Evolutionary conservation across 2,888 invertebrate species (phyloP), one percentile per base, ranked within the genome.

Genomic region (Trissoscelio sp.): DNA sequence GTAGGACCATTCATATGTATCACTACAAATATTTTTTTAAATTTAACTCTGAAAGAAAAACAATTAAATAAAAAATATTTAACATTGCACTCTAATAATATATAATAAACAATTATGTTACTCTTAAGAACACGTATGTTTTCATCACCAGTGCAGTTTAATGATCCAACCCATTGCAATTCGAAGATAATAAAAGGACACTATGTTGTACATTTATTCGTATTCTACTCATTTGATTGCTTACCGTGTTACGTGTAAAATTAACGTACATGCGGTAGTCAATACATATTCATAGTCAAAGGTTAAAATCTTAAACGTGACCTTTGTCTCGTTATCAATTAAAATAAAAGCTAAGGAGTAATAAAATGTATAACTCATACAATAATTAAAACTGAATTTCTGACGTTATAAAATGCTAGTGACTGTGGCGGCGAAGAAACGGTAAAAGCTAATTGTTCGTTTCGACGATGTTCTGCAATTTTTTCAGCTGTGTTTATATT

Each of bases 281-380:
- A 34, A 60, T 44, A 44, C 22, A 31, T 34, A 34, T 64, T 48
- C 64, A 48, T 64, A 48, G 20, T 0, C 14, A n/a, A 3, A 22
- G 44, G 62, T 4, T n/a, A 34, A 20, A 34, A 48, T 6, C 34
- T 64, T 48, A 64, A 48, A 14, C 34, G 44, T n/a, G 22, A 64
- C 51, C 51, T 46, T 51, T 64, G 34, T 34, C 48, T 64, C 64
- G 24, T 64, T 51, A 51, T 64, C 64, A 51, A 64, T 64, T 64
- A 51, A 51, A 64, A 64, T 64, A 37, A 64, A 64, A 64, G 37
- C 48, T 51, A 18, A 22, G 18, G 18, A 14, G 51, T 12, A 51
- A 51, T 64, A 64, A 64, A 64, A 64, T 64, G 34, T 64, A 64
- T 31, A 64, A 64, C 51, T 64, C 64, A 37, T 64, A 64, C 34